A percentile compares a stretch with the other conserved stretches of the same genome.
Conservation (phyloP, 2,113 vertebrate species). For the Turdus rufiventris region DNA sequence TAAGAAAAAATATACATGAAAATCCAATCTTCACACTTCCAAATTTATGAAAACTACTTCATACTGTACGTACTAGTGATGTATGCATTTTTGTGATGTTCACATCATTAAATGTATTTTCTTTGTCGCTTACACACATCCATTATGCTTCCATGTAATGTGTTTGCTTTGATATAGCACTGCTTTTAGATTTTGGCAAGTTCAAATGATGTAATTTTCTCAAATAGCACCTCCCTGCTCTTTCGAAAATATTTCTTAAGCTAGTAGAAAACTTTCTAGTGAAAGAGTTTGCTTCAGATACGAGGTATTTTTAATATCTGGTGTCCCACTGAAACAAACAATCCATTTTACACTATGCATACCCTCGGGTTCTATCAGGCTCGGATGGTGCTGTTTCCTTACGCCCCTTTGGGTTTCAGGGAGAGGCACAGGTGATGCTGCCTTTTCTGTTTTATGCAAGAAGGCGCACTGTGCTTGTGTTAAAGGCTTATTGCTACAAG, state of each 20-base stretch:
- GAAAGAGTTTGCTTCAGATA: background rate
- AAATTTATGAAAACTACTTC: background rate
- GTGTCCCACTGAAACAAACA: background rate
- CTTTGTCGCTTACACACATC: background rate
- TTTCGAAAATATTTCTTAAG: background rate
- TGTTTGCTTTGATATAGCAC: background rate
- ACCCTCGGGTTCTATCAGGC: background rate
- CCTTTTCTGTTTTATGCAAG: background rate
- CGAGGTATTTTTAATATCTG: background rate
- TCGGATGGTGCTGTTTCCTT: background rate
- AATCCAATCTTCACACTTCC: background rate
- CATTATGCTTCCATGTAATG: background rate
- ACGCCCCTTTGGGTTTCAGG: background rate
- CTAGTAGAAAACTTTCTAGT: background rate
- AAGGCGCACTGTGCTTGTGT: background rate
- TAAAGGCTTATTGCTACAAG: background rate
- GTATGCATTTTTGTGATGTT: background rate
- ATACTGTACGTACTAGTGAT: background rate
- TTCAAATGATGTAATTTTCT: background rate
- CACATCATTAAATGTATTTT: background rate
- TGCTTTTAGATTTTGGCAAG: background rate
- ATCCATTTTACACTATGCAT: background rate
- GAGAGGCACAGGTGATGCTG: background rate
- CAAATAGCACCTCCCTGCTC: background rate
- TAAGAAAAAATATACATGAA: background rate